phyloP scores from a whole-genome alignment of 2,797 vertebrate genomes.

The Chlorospingus flavigularis region DNA sequence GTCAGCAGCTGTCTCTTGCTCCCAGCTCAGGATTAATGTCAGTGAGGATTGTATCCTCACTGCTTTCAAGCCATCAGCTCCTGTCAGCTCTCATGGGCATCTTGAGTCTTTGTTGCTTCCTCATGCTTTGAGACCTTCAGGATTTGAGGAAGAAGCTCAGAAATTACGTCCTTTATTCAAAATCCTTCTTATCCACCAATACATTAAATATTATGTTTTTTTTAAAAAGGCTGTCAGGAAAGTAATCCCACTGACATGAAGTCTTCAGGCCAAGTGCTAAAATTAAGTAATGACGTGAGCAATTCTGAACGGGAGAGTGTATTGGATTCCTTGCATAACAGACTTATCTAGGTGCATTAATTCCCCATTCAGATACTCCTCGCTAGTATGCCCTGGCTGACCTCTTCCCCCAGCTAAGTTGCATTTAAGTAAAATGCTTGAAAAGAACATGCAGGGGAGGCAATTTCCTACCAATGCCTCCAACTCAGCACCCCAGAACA shows the following conservation, averaged over 20 bases:
- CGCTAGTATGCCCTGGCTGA: not conserved
- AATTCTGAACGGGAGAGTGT: not conserved
- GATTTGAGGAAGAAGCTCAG: not conserved
- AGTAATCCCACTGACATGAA: not conserved
- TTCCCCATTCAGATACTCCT: not conserved
- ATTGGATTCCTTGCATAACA: not conserved
- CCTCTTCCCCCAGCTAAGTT: not conserved
- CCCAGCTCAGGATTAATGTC: conserved; percentile 27
- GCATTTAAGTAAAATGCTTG: not conserved
- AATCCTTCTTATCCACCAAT: not conserved
- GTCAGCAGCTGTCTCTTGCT: not conserved
- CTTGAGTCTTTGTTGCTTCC: not conserved
- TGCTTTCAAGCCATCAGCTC: not conserved
- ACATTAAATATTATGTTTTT: not conserved
- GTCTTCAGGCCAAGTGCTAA: conserved; percentile 8
- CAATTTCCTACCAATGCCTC: not conserved
- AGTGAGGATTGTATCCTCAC: not conserved
- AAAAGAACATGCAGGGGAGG: not conserved
- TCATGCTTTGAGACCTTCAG: not conserved
- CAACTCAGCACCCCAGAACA: not conserved
- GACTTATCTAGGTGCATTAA: not conserved
- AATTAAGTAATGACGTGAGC: not conserved
- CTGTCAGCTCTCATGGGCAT: not conserved
- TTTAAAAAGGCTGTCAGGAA: not conserved
- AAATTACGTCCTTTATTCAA: not conserved